Conservation (phyloP, 2,797 vertebrate species). For the Lithobates sylvaticus region DNA sequence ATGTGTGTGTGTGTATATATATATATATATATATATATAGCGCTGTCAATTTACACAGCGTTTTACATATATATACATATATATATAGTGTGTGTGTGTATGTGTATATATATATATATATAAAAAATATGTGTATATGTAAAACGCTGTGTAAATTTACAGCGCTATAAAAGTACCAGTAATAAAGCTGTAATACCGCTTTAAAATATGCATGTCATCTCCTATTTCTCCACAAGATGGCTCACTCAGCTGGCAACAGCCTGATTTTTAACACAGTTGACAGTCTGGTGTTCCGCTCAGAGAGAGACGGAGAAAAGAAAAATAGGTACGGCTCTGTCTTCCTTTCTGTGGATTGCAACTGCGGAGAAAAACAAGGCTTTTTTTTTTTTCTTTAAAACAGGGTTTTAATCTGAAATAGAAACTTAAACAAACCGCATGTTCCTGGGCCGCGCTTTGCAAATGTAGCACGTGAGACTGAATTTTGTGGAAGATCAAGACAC, state of each 20-base stretch:
- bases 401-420: not conserved
- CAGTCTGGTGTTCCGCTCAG: slow-evolving; percentile 45
- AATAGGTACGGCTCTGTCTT: slow-evolving; percentile 12
- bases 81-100: too few species aligned
- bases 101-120: too few species aligned
- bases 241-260: slow-evolving; percentile 30
- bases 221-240: slow-evolving; percentile 33
- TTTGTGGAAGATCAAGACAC: not conserved
- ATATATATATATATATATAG: too few species aligned
- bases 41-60: too few species aligned
- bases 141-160: too few species aligned
- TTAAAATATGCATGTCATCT: not conserved
- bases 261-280: slow-evolving; percentile 37
- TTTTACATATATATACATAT: too few species aligned
- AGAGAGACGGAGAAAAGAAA: slow-evolving; percentile 12
- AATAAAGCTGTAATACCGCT: too few species aligned
- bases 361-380: not conserved
- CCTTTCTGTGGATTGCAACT: not conserved
- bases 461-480: not conserved
- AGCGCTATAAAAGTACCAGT: too few species aligned
- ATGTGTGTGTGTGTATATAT: too few species aligned
- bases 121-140: too few species aligned
- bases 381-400: not conserved
- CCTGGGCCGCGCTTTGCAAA: not conserved
- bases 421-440: not conserved